Conservation (phyloP, 1,140 invertebrate species). For the Scaptomyza graminum region DNA sequence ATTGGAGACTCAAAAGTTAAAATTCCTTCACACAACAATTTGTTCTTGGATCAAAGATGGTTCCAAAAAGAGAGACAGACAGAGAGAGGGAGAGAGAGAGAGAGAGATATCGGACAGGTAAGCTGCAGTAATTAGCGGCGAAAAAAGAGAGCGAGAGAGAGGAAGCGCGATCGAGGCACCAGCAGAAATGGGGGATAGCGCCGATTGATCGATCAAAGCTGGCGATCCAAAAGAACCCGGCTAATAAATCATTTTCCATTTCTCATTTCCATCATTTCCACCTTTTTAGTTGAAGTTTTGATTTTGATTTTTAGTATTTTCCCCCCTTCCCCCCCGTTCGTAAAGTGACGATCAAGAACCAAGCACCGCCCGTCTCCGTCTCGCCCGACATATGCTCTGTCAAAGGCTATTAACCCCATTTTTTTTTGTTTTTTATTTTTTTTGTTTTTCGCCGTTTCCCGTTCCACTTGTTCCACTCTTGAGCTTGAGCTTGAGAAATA, state of each 20-base stretch:
- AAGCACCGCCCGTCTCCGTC: slow-evolving; percentile 62
- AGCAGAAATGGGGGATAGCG: slow-evolving; percentile 44
- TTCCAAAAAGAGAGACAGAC: background rate
- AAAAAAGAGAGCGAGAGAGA: background rate
- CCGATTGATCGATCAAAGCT: slow-evolving; percentile 80
- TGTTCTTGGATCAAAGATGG: slow-evolving; percentile 9
- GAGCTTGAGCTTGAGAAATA: slow-evolving; percentile 14
- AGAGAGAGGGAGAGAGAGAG: too few relatives aligned
- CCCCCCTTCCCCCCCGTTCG: background rate
- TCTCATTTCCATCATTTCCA: slow-evolving; percentile 36
- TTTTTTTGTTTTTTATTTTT: slow-evolving; percentile 22
- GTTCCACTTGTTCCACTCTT: slow-evolving; percentile 71
- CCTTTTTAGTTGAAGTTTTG: background rate
- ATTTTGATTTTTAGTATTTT: background rate
- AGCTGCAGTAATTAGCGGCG: slow-evolving; percentile 11
- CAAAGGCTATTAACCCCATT: slow-evolving; percentile 80
- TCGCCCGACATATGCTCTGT: slow-evolving; percentile 45
- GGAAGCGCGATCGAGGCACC: slow-evolving; percentile 8
- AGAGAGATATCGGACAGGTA: too few relatives aligned
- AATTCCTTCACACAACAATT: slow-evolving; percentile 15
- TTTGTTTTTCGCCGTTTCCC: slow-evolving; percentile 30
- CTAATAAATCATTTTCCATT: slow-evolving; percentile 79
- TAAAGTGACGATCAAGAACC: slow-evolving; percentile 67
- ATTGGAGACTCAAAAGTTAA: slow-evolving; percentile 6
- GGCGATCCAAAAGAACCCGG: slow-evolving; percentile 25